phyloP scores from a whole-genome alignment of 1,140 invertebrate species.

The Trichomalopsis sarcophagae region DNA sequence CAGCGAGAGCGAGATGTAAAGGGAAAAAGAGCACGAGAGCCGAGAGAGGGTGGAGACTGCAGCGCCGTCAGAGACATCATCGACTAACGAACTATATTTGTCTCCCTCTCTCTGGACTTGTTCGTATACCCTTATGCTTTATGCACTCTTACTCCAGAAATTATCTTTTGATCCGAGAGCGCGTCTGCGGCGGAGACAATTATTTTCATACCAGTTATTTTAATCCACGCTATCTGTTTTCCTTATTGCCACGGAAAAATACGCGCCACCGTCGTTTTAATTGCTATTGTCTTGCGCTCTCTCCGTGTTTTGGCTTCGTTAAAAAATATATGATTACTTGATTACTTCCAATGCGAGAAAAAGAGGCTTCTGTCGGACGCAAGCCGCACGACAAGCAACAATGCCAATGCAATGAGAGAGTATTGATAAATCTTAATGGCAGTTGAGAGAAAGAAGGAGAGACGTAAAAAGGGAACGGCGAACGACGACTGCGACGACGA shows the following conservation, averaged over 20 bases:
- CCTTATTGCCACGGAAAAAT: constrained; percentile 3
- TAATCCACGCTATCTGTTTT: neutral
- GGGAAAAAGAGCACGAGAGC: constrained; percentile 37
- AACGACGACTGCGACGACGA: neutral
- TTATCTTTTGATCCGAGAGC: constrained; percentile 53
- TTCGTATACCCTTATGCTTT: constrained; percentile 17
- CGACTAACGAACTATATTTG: constrained; percentile 70
- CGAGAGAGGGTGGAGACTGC: constrained; percentile 57
- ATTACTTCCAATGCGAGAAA: neutral
- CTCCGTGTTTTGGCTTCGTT: neutral
- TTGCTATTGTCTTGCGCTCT: neutral
- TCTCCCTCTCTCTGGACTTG: constrained; percentile 51
- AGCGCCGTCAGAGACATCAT: constrained; percentile 60
- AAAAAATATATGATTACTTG: neutral
- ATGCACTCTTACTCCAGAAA: constrained; percentile 25
- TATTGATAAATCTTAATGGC: constrained; percentile 43
- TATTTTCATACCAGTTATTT: constrained; percentile 35
- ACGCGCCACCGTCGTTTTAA: neutral
- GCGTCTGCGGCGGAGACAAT: neutral
- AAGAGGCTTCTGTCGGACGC: neutral
- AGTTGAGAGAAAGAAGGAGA: neutral
- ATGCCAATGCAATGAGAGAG: neutral
- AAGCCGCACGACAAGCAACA: neutral
- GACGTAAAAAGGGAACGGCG: neutral
- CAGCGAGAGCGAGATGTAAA: neutral